phyloP scores from a whole-genome alignment of 2,888 invertebrate genomes.

The Lasioglossum malachurum region DNA sequence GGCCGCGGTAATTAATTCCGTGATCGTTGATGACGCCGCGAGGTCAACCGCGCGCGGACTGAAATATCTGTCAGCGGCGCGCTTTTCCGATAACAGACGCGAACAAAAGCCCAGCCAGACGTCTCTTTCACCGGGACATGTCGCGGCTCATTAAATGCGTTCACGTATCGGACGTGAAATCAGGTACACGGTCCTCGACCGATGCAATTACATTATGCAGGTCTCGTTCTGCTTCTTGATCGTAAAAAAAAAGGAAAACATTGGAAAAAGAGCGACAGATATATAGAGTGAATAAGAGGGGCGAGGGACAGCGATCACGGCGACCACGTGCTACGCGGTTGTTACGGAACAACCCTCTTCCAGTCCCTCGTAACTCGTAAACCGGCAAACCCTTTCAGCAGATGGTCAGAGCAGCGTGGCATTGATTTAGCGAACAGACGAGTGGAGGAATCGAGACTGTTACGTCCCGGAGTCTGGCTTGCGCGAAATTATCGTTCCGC shows the following conservation, averaged over 20 bases:
- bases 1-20: constrained; percentile 40
- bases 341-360: neutral
- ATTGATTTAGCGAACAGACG: neutral
- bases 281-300: too few relatives aligned
- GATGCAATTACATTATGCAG: constrained; percentile 62
- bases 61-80: constrained; percentile 18
- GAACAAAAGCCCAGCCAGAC: constrained; percentile 2
- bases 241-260: neutral
- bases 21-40: constrained; percentile 24
- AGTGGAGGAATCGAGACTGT: neutral
- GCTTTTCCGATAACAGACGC: constrained; percentile 21
- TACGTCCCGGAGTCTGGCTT: too few relatives aligned
- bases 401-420: neutral
- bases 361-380: neutral
- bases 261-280: neutral
- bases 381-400: neutral
- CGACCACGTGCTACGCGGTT: neutral
- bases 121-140: neutral
- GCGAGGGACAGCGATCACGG: neutral
- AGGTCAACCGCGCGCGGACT: constrained; percentile 7
- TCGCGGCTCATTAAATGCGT: constrained; percentile 48
- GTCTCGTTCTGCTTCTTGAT: constrained; percentile 54
- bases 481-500: too few relatives aligned
- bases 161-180: constrained; percentile 43
- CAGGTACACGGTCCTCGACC: constrained; percentile 27